Conservation (phyloP, 2,113 vertebrate genomes). For the Percina caprodes region DNA sequence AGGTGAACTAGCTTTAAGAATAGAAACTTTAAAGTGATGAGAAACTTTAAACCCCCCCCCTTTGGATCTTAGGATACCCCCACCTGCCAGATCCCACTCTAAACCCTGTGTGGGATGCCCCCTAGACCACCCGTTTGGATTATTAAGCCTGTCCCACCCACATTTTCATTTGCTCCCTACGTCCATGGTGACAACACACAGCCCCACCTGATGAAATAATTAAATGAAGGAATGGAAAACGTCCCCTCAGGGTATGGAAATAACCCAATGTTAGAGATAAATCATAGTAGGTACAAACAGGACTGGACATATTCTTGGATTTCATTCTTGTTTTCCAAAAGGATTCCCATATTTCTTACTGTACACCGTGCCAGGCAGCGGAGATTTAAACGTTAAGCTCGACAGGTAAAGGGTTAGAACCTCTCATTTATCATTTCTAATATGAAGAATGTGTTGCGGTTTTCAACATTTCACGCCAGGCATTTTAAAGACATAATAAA, state of each 20-base stretch:
- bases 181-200: background rate
- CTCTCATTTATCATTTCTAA: slow-evolving; percentile 31
- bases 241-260: background rate
- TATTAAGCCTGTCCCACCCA: too few species aligned
- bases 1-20: too few species aligned
- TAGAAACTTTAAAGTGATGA: too few species aligned
- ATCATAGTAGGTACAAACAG: slow-evolving; percentile 3
- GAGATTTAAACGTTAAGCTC: slow-evolving; percentile 25
- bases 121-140: too few species aligned
- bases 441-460: slow-evolving; percentile 25
- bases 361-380: background rate
- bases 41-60: too few species aligned
- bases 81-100: too few species aligned
- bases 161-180: too few species aligned
- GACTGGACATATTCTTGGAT: slow-evolving; percentile 9
- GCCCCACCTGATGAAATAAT: slow-evolving; percentile 11
- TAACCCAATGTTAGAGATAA: background rate
- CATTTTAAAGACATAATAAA: slow-evolving; percentile 19
- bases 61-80: too few species aligned
- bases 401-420: background rate
- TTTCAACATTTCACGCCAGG: slow-evolving; percentile 12
- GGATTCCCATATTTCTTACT: background rate
- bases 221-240: background rate
- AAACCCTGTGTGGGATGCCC: too few species aligned
- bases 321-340: background rate